phyloP scores from a whole-genome alignment of 2,797 vertebrate genomes.

The Poecilia velifera region DNA sequence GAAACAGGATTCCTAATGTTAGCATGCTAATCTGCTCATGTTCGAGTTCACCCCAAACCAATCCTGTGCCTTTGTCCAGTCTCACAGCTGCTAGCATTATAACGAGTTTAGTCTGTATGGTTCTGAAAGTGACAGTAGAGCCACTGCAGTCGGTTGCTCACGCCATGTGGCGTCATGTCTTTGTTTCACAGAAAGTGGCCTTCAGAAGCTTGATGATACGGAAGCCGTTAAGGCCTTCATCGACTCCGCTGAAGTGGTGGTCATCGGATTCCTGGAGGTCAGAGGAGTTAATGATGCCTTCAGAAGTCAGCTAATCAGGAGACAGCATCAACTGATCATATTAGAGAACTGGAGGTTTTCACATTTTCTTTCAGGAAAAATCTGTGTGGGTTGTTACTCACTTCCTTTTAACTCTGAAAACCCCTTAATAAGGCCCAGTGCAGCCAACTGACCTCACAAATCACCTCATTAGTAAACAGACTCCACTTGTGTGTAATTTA shows the following conservation, averaged over 20 bases:
- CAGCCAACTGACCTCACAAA: not conserved
- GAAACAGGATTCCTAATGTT: not conserved
- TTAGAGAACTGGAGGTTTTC: not conserved
- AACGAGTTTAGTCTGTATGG: not conserved
- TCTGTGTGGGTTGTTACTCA: not conserved
- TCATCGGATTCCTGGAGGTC: conserved; percentile 84
- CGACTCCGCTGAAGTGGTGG: conserved; percentile 78
- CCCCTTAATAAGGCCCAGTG: not conserved
- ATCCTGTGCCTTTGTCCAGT: not conserved
- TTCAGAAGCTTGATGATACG: conserved; percentile 67
- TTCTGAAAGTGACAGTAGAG: not conserved
- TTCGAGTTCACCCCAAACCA: not conserved
- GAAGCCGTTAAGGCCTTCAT: conserved; percentile 76
- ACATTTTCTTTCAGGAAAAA: not conserved
- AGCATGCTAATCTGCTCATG: not conserved
- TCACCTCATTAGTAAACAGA: not conserved
- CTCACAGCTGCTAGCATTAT: not conserved
- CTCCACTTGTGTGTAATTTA: not conserved
- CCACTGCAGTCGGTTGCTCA: not conserved
- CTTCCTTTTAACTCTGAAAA: not conserved
- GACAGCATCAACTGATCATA: not conserved
- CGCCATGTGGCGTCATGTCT: not conserved
- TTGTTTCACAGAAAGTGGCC: conserved; percentile 53
- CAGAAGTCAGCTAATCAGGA: not conserved
- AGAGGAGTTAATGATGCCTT: conserved; percentile 36